phyloP scores from a whole-genome alignment of 2,113 vertebrate genomes.

The Tamias sibiricus region DNA sequence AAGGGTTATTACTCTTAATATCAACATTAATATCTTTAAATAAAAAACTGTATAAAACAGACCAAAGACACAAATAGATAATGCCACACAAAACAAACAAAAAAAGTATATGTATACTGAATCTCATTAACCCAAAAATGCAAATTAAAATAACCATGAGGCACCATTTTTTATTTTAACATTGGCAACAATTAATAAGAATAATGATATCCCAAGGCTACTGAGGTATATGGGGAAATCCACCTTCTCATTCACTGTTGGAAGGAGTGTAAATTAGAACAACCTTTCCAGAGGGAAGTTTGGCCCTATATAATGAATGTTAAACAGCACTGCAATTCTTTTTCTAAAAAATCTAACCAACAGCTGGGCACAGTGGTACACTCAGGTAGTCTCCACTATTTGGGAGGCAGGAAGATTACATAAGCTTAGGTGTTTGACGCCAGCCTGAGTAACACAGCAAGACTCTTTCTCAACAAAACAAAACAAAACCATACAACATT shows the following conservation, averaged over 20 bases:
- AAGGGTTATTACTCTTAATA: neutral
- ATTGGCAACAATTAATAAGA: neutral
- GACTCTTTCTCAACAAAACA: neutral
- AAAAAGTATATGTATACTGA: neutral
- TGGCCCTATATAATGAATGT: neutral
- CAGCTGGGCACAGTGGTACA: neutral
- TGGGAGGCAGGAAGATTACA: neutral
- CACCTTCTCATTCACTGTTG: neutral
- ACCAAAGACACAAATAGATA: neutral
- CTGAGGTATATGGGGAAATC: neutral
- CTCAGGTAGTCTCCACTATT: neutral
- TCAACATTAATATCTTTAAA: neutral
- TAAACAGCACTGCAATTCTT: constrained; percentile 22
- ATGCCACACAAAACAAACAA: neutral
- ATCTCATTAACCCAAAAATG: constrained; percentile 16
- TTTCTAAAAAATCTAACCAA: constrained; percentile 33
- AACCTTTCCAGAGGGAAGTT: neutral
- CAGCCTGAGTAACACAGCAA: too few species aligned
- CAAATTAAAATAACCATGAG: constrained; percentile 40
- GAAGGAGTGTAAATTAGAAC: neutral
- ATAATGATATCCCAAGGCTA: neutral
- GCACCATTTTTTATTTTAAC: neutral
- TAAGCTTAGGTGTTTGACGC: neutral
- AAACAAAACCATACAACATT: neutral
- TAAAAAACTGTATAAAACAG: constrained; percentile 35